These are phyloP conservation scores for Campylomormyrus numenius DNA, from an alignment of 2,113 vertebrate genomes.

Conservation along the genomic window DNA sequence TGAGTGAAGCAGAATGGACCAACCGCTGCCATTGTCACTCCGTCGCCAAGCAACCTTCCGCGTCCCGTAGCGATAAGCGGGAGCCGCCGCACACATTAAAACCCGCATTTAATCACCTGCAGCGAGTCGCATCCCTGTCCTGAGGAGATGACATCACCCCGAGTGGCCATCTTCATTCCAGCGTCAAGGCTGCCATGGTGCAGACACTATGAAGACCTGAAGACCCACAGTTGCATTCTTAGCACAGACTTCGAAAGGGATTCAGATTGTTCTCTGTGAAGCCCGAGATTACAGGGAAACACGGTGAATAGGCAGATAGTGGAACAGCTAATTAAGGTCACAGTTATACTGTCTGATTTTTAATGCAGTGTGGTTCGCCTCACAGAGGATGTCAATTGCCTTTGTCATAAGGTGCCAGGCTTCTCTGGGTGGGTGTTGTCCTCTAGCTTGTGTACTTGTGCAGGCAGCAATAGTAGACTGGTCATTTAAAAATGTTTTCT, in stretches of 20 bases:
- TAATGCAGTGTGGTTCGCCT: neutral
- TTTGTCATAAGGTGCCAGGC: neutral
- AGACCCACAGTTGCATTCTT: neutral
- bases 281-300: neutral
- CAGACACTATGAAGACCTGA: neutral
- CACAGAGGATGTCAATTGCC: neutral
- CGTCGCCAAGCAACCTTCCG: slow-evolving; percentile 17
- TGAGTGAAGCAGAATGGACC: neutral
- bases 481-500: neutral
- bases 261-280: neutral
- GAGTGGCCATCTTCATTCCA: neutral
- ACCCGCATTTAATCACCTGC: neutral
- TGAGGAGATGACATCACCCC: neutral
- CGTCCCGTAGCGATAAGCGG: neutral
- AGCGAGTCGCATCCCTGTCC: neutral
- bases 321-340: neutral
- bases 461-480: neutral
- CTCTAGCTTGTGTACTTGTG: neutral
- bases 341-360: neutral
- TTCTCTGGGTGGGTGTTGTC: neutral
- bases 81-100: neutral
- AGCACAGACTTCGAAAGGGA: neutral
- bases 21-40: neutral
- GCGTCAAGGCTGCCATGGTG: no score
- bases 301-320: neutral